A percentile compares a stretch with the other conserved stretches of the same genome.
Evolutionary conservation across 2,888 invertebrate species (phyloP).

Genomic region (Trachelus iudaicus): DNA sequence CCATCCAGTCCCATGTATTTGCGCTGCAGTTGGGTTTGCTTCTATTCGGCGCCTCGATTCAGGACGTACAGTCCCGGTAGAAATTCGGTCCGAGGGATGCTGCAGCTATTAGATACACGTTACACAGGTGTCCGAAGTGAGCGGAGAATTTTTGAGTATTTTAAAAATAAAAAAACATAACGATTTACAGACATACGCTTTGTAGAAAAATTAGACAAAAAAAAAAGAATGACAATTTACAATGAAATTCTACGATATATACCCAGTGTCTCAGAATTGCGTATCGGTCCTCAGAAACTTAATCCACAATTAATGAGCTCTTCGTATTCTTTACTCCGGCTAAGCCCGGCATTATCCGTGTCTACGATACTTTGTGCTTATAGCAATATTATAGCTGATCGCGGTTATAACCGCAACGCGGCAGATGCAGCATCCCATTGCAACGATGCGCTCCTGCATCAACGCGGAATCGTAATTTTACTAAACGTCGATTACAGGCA

Average conservation of each 20-base stretch:
- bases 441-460: neutral
- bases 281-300: constrained; percentile 28
- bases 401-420: neutral
- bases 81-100: neutral
- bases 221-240: too few relatives aligned
- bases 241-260: neutral
- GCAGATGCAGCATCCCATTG: neutral
- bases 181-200: neutral
- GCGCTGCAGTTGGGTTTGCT: neutral
- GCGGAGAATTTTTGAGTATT: too few relatives aligned
- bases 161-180: too few relatives aligned
- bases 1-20: neutral
- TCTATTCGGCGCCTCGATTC: neutral
- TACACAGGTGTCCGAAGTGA: too few relatives aligned
- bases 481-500: neutral
- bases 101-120: too few relatives aligned
- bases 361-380: constrained; percentile 2
- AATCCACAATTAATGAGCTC: constrained; percentile 47
- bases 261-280: too few relatives aligned
- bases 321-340: constrained; percentile 26
- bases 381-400: neutral
- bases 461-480: neutral
- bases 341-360: constrained; percentile 46
- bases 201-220: neutral
- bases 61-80: neutral